Evolutionary conservation across 2,113 vertebrate species (phyloP).

Genomic region (Larimichthys polyactis): DNA sequence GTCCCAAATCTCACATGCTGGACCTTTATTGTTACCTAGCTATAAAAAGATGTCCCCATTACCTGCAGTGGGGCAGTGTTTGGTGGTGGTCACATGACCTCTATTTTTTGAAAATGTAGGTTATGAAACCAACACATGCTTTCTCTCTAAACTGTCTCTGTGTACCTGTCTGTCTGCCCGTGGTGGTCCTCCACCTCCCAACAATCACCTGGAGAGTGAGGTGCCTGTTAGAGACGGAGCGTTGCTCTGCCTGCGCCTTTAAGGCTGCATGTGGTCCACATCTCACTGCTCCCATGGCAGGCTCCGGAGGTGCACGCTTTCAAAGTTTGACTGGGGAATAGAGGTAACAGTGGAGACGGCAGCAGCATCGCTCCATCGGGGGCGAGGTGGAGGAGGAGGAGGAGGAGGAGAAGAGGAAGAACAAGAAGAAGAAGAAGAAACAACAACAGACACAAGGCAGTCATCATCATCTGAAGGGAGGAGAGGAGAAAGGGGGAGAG

Average conservation of each 20-base stretch:
- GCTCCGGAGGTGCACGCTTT: slow-evolving; percentile 65
- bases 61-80: neutral
- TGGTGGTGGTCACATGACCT: neutral
- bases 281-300: slow-evolving; percentile 43
- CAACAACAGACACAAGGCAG: neutral
- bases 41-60: slow-evolving; percentile 48
- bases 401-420: no score
- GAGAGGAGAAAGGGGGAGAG: neutral
- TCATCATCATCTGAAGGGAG: neutral
- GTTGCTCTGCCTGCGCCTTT: slow-evolving; percentile 69
- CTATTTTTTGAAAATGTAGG: neutral
- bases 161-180: neutral
- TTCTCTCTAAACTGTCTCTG: neutral
- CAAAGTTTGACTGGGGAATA: slow-evolving; percentile 81
- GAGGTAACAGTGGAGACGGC: slow-evolving; percentile 40
- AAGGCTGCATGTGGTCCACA: slow-evolving; percentile 67
- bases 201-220: slow-evolving; percentile 41
- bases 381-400: no score
- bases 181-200: slow-evolving; percentile 5
- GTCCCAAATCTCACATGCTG: no score
- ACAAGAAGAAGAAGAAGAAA: neutral
- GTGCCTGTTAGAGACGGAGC: neutral
- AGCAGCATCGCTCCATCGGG: slow-evolving; percentile 30
- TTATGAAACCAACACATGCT: neutral
- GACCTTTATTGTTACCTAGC: neutral